Percentiles rank a stretch among this genome's conserved stretches.
Conservation (phyloP, 2,888 invertebrate species). For the Leptodirus hochenwartii region DNA sequence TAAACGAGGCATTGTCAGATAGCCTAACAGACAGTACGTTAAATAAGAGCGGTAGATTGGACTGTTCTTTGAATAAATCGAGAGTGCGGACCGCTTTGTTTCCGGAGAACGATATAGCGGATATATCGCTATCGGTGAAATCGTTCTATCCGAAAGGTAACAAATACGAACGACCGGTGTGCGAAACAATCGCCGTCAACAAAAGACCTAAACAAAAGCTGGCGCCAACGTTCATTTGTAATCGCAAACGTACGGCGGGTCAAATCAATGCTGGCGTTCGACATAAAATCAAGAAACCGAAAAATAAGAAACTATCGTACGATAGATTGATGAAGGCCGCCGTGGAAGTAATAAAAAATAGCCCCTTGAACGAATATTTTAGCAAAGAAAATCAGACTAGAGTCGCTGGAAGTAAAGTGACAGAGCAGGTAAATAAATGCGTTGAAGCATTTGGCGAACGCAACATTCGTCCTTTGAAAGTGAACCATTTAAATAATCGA, state of each 20-base stretch:
- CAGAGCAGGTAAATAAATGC: neutral
- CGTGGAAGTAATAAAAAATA: conserved; percentile 19
- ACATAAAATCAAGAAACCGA: conserved; percentile 44
- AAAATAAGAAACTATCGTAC: conserved; percentile 22
- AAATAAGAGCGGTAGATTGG: conserved; percentile 15
- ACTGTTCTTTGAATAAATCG: conserved; percentile 16
- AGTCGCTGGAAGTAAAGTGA: neutral
- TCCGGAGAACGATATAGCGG: conserved; percentile 17
- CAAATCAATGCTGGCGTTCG: conserved; percentile 48
- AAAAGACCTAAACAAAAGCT: neutral
- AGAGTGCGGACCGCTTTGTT: conserved; percentile 26
- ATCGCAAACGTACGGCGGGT: conserved; percentile 28
- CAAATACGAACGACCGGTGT: conserved; percentile 1
- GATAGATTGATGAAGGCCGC: conserved; percentile 17
- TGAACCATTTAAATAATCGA: conserved; percentile 3
- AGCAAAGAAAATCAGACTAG: conserved; percentile 10
- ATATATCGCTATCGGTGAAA: conserved; percentile 31
- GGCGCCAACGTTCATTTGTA: conserved; percentile 10
- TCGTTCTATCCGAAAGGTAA: conserved; percentile 34
- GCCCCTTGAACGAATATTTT: conserved; percentile 16
- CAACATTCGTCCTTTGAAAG: conserved; percentile 6
- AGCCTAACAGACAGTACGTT: conserved; percentile 10
- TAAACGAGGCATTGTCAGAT: conserved; percentile 11
- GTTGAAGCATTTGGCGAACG: conserved; percentile 2
- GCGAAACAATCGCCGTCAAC: conserved; percentile 9